phyloP scores from a whole-genome alignment of 2,797 vertebrate species.

The Fundulus diaphanus region DNA sequence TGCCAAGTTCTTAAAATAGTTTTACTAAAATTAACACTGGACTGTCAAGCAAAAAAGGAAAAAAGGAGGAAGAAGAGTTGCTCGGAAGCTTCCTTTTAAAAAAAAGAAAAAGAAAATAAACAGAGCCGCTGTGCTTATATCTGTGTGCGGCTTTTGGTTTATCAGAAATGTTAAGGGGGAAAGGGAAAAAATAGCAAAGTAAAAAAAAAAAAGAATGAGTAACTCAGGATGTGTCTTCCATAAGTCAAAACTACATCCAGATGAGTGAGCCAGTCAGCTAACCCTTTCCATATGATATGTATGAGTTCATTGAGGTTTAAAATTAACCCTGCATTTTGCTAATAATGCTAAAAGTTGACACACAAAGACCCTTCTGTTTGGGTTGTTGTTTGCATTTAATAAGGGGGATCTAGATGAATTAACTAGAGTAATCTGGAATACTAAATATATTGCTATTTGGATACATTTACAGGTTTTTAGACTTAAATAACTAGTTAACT shows the following conservation, averaged over 20 bases:
- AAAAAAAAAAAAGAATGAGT: slow-evolving; percentile 46
- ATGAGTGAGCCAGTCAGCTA: slow-evolving; percentile 54
- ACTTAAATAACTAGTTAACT: too few relatives aligned
- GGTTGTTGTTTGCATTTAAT: neutral
- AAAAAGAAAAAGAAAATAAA: slow-evolving; percentile 16
- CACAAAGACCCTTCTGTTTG: slow-evolving; percentile 1
- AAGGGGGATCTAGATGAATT: neutral
- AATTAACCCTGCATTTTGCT: slow-evolving; percentile 49
- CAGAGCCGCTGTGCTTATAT: slow-evolving; percentile 11
- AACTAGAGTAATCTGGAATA: too few relatives aligned
- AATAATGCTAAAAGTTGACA: slow-evolving; percentile 43
- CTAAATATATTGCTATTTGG: too few relatives aligned
- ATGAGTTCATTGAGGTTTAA: slow-evolving; percentile 54
- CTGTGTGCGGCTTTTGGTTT: slow-evolving; percentile 45
- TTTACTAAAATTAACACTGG: neutral
- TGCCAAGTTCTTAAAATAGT: slow-evolving; percentile 1
- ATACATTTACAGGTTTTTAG: too few relatives aligned
- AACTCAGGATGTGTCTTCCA: slow-evolving; percentile 61
- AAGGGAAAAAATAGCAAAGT: slow-evolving; percentile 44
- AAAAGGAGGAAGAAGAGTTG: neutral
- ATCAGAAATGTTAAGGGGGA: slow-evolving; percentile 32
- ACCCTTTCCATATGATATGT: slow-evolving; percentile 59
- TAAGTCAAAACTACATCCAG: slow-evolving; percentile 68
- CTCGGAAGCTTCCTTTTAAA: neutral
- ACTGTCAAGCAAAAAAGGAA: neutral